A percentile compares a stretch with the other conserved stretches of the same genome.
These are phyloP conservation scores for Platycheirus rosarum DNA, from an alignment of 2,888 invertebrate species.

Conservation along the genomic window DNA sequence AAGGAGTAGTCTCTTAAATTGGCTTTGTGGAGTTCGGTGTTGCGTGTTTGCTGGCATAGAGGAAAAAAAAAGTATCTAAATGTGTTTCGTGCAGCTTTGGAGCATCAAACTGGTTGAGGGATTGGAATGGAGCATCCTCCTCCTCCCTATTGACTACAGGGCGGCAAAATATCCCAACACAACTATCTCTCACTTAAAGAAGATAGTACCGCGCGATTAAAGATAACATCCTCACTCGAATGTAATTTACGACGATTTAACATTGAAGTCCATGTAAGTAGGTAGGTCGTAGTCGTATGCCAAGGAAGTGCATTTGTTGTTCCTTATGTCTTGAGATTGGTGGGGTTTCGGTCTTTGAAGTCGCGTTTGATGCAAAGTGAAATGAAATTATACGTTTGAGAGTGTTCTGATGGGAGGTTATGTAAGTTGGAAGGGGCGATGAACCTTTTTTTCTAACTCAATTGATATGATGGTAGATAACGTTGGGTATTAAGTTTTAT, in stretches of 20 bases:
- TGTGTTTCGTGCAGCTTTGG: background rate
- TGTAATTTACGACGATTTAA: constrained; percentile 70
- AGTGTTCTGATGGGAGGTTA: background rate
- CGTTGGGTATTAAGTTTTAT: background rate
- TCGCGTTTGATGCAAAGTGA: constrained; percentile 16
- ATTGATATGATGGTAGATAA: background rate
- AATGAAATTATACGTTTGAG: constrained; percentile 3
- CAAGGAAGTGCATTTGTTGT: background rate
- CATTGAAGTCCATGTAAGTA: constrained; percentile 65
- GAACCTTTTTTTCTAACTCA: constrained; percentile 24
- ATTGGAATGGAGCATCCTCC: constrained; percentile 19
- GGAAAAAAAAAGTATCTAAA: constrained; percentile 11
- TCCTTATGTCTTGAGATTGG: constrained; percentile 2
- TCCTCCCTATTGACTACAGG: constrained; percentile 49
- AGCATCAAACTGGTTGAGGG: constrained; percentile 46
- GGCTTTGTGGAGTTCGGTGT: constrained; percentile 37
- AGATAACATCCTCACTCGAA: constrained; percentile 72
- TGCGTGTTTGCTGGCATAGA: constrained; percentile 44
- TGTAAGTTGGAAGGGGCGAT: constrained; percentile 27
- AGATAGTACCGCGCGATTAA: constrained; percentile 67
- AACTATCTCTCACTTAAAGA: constrained; percentile 69
- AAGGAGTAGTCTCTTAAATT: constrained; percentile 49
- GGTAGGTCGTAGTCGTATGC: constrained; percentile 12
- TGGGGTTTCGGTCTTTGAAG: constrained; percentile 11
- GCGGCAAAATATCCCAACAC: constrained; percentile 41